A percentile compares a stretch with the other conserved stretches of the same genome.
Conservation (phyloP, 2,888 invertebrate genomes). For the Ophioninae sp. region DNA sequence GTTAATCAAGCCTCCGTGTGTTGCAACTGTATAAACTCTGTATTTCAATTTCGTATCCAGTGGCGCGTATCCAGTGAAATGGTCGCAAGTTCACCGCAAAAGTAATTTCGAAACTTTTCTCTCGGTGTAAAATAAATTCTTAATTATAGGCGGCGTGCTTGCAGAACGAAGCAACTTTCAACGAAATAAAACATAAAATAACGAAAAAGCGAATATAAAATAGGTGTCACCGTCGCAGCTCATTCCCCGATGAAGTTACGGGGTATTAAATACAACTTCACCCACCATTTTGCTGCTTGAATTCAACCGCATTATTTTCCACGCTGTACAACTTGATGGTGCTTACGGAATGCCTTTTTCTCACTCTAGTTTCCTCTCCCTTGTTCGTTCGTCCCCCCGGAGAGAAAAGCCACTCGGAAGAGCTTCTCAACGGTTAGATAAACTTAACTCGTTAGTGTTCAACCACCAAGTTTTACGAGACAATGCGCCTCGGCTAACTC, state of each 20-base stretch:
- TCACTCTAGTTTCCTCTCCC: conserved; percentile 20
- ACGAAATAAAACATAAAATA: too few relatives aligned
- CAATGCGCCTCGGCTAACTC: conserved; percentile 43
- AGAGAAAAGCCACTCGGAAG: conserved; percentile 50
- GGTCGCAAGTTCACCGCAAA: conserved; percentile 26
- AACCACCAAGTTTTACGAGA: conserved; percentile 54
- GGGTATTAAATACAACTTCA: conserved; percentile 45
- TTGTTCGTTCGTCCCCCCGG: not conserved
- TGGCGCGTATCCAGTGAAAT: not conserved
- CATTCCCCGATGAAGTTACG: conserved; percentile 45
- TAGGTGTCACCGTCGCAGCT: conserved; percentile 48
- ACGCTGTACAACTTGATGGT: conserved; percentile 24
- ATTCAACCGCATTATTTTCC: conserved; percentile 51
- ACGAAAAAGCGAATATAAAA: conserved; percentile 30
- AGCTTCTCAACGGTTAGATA: conserved; percentile 54
- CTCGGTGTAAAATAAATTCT: conserved; percentile 36
- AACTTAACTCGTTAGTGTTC: conserved; percentile 56
- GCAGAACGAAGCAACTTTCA: not conserved
- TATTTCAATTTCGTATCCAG: conserved; percentile 30
- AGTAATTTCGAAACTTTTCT: conserved; percentile 43
- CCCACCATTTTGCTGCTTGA: conserved; percentile 35
- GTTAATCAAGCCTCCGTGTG: not conserved
- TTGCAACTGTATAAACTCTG: conserved; percentile 17
- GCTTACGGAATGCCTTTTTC: conserved; percentile 14
- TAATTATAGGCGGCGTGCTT: conserved; percentile 36